Percentiles rank a stretch among this genome's conserved stretches.
phyloP scores from a whole-genome alignment of 2,113 vertebrate species.

The Trematomus loennbergii region DNA sequence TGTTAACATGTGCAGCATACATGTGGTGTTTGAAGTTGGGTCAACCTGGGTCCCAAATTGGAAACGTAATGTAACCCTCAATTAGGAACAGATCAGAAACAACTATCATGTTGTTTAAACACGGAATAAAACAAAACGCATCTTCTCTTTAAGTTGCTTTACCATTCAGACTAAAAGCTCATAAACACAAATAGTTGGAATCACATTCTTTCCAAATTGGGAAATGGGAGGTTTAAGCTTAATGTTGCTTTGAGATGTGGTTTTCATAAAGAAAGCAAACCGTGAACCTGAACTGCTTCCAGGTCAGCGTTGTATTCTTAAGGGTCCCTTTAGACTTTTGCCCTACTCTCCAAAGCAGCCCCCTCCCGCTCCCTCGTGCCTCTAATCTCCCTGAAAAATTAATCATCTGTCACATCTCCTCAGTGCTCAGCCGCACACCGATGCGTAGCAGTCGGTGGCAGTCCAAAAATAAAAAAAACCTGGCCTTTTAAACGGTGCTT shows the following conservation, averaged over 20 bases:
- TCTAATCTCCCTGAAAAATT: conserved; percentile 81
- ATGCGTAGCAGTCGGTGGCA: conserved; percentile 48
- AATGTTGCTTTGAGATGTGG: neutral
- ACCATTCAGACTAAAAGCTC: too few species aligned
- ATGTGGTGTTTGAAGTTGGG: too few species aligned
- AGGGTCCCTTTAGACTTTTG: conserved; percentile 47
- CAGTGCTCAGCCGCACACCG: conserved; percentile 64
- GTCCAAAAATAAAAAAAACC: conserved; percentile 17
- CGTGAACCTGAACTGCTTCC: conserved; percentile 18
- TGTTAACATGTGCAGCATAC: too few species aligned
- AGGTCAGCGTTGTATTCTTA: conserved; percentile 43
- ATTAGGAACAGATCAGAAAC: too few species aligned
- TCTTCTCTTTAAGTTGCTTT: too few species aligned
- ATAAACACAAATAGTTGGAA: too few species aligned
- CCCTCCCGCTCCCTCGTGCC: conserved; percentile 36
- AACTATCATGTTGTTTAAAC: too few species aligned
- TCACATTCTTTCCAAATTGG: too few species aligned
- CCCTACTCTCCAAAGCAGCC: conserved; percentile 38
- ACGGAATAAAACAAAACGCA: too few species aligned
- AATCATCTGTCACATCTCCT: conserved; percentile 80
- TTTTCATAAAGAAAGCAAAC: conserved; percentile 22
- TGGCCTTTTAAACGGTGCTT: conserved; percentile 45
- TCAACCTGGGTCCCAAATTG: too few species aligned
- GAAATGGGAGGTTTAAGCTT: too few species aligned
- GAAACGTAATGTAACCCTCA: too few species aligned